Conservation (phyloP, 2,113 vertebrate genomes). For the Ginglymostoma cirratum region DNA sequence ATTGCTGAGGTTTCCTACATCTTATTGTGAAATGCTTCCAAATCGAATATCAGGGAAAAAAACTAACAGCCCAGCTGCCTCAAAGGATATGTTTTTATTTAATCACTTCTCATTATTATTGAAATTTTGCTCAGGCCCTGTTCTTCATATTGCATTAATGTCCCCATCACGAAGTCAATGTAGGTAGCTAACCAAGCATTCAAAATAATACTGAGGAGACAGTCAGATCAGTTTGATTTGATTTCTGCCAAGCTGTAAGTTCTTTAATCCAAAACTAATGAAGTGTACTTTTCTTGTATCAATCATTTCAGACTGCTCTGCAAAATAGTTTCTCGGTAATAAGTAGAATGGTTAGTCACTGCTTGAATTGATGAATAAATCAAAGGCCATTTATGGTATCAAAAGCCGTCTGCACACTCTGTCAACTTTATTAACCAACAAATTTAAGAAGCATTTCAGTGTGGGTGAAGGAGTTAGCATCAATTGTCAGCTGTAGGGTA, state of each 20-base stretch:
- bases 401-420: not conserved
- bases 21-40: not conserved
- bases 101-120: not conserved
- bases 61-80: not conserved
- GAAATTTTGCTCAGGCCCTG: not conserved
- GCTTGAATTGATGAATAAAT: not conserved
- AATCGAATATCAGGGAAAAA: not conserved
- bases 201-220: not conserved
- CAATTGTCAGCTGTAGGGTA: not conserved
- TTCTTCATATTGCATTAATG: not conserved
- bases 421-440: not conserved
- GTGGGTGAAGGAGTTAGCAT: not conserved
- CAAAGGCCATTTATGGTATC: not conserved
- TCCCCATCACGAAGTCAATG: not conserved
- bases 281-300: not conserved
- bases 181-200: not conserved
- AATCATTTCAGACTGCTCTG: conserved; percentile 10
- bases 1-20: not conserved
- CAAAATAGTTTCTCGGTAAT: not conserved
- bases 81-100: not conserved
- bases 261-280: conserved; percentile 32
- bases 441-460: not conserved
- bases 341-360: not conserved
- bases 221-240: not conserved
- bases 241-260: not conserved